Percentiles rank a stretch among this genome's conserved stretches.
phyloP scores from a whole-genome alignment of 2,888 invertebrate species.

The Octodonta nipae region DNA sequence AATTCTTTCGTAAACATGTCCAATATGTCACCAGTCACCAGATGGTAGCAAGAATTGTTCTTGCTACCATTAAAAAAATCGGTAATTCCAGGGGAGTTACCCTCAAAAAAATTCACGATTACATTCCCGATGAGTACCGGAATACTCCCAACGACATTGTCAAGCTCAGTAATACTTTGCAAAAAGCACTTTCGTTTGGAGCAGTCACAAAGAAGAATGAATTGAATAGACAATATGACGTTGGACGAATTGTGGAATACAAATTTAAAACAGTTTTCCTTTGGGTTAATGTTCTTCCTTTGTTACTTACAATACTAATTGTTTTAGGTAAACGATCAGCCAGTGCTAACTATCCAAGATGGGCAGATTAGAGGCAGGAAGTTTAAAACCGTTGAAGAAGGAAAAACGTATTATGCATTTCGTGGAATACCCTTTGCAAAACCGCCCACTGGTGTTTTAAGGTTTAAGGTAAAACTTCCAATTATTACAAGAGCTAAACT shows the following conservation, averaged over 20 bases:
- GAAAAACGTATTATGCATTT: slow-evolving; percentile 11
- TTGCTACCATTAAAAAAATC: slow-evolving; percentile 19
- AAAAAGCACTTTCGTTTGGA: slow-evolving; percentile 21
- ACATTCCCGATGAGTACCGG: slow-evolving; percentile 17
- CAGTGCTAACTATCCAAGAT: slow-evolving; percentile 8
- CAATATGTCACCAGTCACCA: slow-evolving; percentile 9
- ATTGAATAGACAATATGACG: too few species aligned
- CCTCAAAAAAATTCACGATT: slow-evolving; percentile 18
- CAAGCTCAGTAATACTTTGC: slow-evolving; percentile 16
- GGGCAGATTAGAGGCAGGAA: slow-evolving; percentile 14
- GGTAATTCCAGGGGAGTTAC: slow-evolving; percentile 17
- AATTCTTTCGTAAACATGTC: too few species aligned
- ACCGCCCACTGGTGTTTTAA: slow-evolving; percentile 12
- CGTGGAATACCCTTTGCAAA: slow-evolving; percentile 16
- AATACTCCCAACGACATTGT: slow-evolving; percentile 16
- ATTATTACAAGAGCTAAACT: too few species aligned
- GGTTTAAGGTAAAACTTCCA: slow-evolving; percentile 14
- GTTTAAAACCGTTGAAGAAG: slow-evolving; percentile 6
- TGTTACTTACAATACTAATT: too few species aligned
- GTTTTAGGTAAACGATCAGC: too few species aligned
- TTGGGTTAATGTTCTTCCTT: too few species aligned
- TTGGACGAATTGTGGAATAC: too few species aligned
- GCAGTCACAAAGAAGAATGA: slow-evolving; percentile 17
- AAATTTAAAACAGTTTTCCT: too few species aligned
- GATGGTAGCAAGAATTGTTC: slow-evolving; percentile 17